A percentile compares a stretch with the other conserved stretches of the same genome.
Conservation (phyloP, 2,113 vertebrate species). For the Eptesicus fuscus region DNA sequence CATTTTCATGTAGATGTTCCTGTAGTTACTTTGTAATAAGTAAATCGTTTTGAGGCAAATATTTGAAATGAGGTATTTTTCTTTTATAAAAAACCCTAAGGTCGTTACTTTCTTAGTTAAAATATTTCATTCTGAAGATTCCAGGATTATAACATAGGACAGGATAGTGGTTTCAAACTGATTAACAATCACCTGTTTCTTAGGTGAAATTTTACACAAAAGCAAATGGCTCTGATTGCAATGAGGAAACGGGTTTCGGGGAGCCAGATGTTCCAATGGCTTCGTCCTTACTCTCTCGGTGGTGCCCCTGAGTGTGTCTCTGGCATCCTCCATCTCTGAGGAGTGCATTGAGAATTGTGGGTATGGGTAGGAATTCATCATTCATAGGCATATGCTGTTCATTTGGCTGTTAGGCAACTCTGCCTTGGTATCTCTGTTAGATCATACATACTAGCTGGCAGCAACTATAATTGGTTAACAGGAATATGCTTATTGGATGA, state of each 20-base stretch:
- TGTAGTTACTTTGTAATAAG: not conserved
- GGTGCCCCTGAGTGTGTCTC: not conserved
- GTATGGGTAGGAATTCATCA: not conserved
- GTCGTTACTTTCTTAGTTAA: not conserved
- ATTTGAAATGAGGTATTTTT: conserved; percentile 1
- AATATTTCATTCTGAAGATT: conserved; percentile 27
- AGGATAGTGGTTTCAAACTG: not conserved
- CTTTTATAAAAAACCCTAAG: not conserved
- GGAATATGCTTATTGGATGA: not conserved
- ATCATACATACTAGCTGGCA: not conserved
- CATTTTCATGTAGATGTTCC: not conserved
- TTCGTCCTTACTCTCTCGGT: not conserved
- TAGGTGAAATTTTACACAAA: not conserved
- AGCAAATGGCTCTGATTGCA: not conserved
- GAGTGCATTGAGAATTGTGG: not conserved
- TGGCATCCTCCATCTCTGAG: not conserved
- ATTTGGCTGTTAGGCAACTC: not conserved
- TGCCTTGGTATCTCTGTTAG: not conserved
- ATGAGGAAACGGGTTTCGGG: not conserved
- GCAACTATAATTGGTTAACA: not conserved
- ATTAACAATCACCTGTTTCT: not conserved
- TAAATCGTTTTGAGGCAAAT: conserved; percentile 38
- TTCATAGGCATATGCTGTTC: not conserved
- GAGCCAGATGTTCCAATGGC: not conserved
- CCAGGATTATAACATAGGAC: not conserved